phyloP scores from a whole-genome alignment of 2,797 vertebrate genomes.

The Phrynocephalus guinanensis region DNA sequence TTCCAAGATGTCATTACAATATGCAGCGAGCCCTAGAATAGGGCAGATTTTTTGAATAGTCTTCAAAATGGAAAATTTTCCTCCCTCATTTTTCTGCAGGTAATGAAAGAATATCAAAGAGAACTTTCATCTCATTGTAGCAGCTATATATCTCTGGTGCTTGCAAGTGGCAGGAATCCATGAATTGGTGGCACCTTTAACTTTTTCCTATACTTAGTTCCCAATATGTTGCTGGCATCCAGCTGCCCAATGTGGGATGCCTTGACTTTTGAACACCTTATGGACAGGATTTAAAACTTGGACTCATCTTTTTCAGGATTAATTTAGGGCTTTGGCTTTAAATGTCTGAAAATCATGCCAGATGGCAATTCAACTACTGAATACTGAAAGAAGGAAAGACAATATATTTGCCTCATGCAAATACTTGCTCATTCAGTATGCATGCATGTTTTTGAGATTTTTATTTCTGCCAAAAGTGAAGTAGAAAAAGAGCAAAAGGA shows the following conservation, averaged over 20 bases:
- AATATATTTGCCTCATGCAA: slow-evolving; percentile 73
- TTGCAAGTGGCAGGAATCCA: slow-evolving; percentile 37
- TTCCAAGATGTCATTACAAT: not conserved
- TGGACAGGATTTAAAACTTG: slow-evolving; percentile 73
- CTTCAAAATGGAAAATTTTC: not conserved
- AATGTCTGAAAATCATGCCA: slow-evolving; percentile 80
- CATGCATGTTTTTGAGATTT: slow-evolving; percentile 62
- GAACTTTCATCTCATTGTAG: not conserved
- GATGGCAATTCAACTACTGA: slow-evolving; percentile 72
- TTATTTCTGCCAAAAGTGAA: no score
- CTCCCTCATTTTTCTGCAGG: not conserved
- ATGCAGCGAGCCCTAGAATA: not conserved
- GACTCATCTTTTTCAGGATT: slow-evolving; percentile 77
- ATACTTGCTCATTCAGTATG: slow-evolving; percentile 70
- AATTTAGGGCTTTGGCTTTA: slow-evolving; percentile 79
- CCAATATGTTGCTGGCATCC: slow-evolving; percentile 64
- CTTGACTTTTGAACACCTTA: slow-evolving; percentile 76
- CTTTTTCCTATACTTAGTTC: slow-evolving; percentile 60
- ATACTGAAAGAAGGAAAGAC: slow-evolving; percentile 69
- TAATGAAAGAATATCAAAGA: slow-evolving; percentile 17
- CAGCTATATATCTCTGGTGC: not conserved
- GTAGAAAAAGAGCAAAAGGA: no score
- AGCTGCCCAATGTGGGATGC: slow-evolving; percentile 66
- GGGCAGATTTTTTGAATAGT: not conserved
- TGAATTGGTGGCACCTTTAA: slow-evolving; percentile 30